Evolutionary conservation across 2,888 invertebrate genomes (phyloP).

Genomic region (Phymatocera aterrima): DNA sequence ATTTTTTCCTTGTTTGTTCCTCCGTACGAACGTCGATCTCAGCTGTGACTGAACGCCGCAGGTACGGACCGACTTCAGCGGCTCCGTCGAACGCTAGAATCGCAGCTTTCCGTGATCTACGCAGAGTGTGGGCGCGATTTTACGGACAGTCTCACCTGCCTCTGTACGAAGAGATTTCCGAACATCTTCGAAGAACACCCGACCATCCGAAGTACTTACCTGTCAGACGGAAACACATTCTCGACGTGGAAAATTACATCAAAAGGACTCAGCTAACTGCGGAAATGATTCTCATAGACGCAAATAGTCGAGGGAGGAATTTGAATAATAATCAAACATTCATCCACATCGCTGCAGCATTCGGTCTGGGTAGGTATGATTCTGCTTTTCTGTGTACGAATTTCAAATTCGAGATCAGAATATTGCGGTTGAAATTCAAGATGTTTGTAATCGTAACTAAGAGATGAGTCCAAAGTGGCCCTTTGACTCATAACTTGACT

Average conservation of each 20-base stretch:
- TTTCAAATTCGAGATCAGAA: too few relatives aligned
- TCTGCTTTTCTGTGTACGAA: background rate
- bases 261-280: constrained; percentile 72
- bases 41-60: constrained; percentile 39
- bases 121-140: constrained; percentile 67
- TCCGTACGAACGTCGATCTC: background rate
- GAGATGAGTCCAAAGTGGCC: background rate
- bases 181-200: constrained; percentile 57
- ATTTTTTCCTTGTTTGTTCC: background rate
- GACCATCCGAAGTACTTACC: constrained; percentile 63
- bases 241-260: constrained; percentile 71
- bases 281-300: constrained; percentile 81
- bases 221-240: constrained; percentile 63
- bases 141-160: constrained; percentile 67
- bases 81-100: constrained; percentile 56
- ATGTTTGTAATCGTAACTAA: background rate
- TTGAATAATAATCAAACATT: constrained; percentile 77
- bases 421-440: too few relatives aligned
- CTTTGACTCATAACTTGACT: background rate
- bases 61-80: constrained; percentile 62
- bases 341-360: constrained; percentile 82
- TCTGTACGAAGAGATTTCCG: constrained; percentile 64
- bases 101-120: constrained; percentile 46
- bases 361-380: constrained; percentile 74
- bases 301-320: constrained; percentile 77